Evolutionary conservation across 2,113 vertebrate genomes (phyloP).

Genomic region (Zapus hudsonius): DNA sequence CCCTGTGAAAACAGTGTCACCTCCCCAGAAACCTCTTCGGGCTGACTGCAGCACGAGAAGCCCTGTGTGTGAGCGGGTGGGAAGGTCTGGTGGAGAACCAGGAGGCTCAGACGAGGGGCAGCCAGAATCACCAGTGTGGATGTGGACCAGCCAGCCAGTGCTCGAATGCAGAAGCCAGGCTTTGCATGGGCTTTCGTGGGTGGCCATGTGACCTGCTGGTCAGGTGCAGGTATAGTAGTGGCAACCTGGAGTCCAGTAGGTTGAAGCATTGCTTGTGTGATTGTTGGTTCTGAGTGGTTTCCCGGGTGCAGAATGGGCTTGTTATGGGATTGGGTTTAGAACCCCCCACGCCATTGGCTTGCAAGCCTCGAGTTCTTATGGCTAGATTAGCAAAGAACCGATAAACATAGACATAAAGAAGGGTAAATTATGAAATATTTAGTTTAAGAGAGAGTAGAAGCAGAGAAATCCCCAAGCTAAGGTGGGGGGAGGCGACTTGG

Average conservation of each 20-base stretch:
- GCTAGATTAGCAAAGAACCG: too few species aligned
- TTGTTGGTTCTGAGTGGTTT: background rate
- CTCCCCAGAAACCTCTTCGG: background rate
- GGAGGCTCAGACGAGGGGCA: background rate
- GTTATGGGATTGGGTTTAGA: too few species aligned
- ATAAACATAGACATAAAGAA: too few species aligned
- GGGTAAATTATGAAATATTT: too few species aligned
- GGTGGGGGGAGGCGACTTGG: too few species aligned
- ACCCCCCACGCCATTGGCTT: too few species aligned
- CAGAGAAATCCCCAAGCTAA: too few species aligned
- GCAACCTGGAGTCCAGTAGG: background rate
- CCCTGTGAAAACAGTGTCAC: background rate
- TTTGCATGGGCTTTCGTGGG: background rate
- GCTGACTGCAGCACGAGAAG: background rate
- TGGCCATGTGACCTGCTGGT: background rate
- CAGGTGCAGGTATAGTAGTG: too few species aligned
- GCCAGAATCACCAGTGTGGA: background rate
- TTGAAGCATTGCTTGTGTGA: background rate
- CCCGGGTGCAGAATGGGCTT: background rate
- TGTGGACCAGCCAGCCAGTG: background rate
- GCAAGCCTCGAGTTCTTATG: too few species aligned
- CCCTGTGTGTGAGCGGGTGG: background rate
- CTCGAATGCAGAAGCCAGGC: too few species aligned
- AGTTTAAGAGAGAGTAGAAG: too few species aligned
- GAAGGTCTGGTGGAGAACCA: background rate